Conservation (phyloP, 2,888 invertebrate species). For the Steinernema hermaphroditum region DNA sequence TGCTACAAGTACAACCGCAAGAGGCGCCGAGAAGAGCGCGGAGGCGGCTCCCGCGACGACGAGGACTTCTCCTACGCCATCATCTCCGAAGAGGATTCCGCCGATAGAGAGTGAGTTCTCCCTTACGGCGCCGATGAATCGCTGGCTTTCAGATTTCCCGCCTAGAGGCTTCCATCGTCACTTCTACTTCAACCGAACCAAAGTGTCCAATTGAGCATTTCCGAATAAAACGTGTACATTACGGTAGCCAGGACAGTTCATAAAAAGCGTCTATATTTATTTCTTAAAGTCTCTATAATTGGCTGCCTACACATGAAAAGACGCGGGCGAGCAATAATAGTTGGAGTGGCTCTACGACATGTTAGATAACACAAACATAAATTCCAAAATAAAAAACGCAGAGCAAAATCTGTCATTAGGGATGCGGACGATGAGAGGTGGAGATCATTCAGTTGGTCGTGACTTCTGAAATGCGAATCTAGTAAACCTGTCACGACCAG, state of each 20-base stretch:
- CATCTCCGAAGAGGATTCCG: constrained; percentile 12
- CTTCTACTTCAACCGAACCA: neutral
- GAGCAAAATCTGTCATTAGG: neutral
- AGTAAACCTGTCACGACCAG: neutral
- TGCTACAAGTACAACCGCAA: constrained; percentile 26
- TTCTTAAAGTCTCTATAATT: constrained; percentile 2
- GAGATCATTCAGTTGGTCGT: constrained; percentile 15
- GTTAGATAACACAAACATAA: neutral
- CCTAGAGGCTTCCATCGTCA: neutral
- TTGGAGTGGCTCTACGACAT: neutral
- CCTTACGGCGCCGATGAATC: neutral
- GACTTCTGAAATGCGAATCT: neutral
- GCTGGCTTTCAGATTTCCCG: constrained; percentile 15
- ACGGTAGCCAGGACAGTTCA: neutral
- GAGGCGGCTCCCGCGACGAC: neutral
- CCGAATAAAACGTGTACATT: neutral
- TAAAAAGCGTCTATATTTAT: neutral
- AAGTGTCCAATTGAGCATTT: too few relatives aligned
- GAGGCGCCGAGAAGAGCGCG: constrained; percentile 5
- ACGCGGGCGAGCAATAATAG: constrained; percentile 5
- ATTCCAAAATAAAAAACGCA: neutral
- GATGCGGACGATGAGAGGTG: neutral
- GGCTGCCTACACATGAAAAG: constrained; percentile 13
- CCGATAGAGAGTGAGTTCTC: neutral
- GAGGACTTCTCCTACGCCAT: constrained; percentile 24